Evolutionary conservation across 2,888 invertebrate species (phyloP).

Genomic region (Aphodius granarius): DNA sequence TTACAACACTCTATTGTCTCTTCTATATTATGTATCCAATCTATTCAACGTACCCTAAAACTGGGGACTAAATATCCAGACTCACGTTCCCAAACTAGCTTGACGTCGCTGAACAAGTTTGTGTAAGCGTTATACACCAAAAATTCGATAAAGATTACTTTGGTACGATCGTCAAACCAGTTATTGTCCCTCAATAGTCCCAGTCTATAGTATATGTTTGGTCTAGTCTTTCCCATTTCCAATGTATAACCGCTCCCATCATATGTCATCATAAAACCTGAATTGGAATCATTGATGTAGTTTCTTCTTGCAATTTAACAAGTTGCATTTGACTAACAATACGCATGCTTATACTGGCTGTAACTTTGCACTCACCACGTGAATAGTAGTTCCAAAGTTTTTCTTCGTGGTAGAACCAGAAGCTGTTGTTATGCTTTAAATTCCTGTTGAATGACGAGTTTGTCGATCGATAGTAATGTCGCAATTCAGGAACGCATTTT

Average conservation of each 20-base stretch:
- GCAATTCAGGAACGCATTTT: not conserved
- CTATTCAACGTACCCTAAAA: not conserved
- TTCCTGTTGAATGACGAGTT: not conserved
- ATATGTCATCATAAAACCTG: not conserved
- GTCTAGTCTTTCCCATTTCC: constrained; percentile 2
- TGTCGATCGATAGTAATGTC: not conserved
- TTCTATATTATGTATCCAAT: too few species aligned
- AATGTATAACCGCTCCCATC: not conserved
- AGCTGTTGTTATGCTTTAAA: not conserved
- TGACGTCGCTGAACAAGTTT: not conserved
- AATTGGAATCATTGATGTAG: too few species aligned
- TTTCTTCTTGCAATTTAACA: too few species aligned
- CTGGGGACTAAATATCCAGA: not conserved
- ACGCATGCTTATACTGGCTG: too few species aligned
- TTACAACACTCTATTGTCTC: too few species aligned
- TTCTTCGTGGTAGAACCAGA: not conserved
- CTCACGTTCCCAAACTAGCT: not conserved
- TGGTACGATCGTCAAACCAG: not conserved
- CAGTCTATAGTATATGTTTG: not conserved
- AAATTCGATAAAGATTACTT: not conserved
- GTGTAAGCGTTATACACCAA: not conserved
- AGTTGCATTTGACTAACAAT: too few species aligned
- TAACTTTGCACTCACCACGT: too few species aligned
- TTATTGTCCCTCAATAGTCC: not conserved
- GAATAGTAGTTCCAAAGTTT: not conserved